A percentile compares a stretch with the other conserved stretches of the same genome.
Conservation (phyloP, 2,113 vertebrate species). For the Mixornis gularis region DNA sequence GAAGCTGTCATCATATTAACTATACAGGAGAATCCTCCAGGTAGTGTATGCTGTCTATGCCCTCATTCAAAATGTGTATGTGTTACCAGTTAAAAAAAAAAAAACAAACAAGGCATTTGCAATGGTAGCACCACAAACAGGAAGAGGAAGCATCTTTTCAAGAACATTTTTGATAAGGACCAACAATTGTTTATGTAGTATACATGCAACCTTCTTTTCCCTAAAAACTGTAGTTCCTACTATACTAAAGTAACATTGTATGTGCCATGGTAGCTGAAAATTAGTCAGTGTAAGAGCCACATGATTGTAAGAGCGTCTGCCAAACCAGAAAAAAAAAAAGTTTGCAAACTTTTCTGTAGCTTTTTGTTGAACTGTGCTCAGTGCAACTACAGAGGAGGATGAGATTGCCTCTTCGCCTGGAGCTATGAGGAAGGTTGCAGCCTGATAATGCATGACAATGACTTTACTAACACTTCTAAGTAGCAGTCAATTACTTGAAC, state of each 20-base stretch:
- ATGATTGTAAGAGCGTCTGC: neutral
- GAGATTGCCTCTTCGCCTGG: neutral
- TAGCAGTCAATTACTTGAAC: neutral
- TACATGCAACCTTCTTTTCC: neutral
- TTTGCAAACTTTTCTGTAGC: neutral
- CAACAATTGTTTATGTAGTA: neutral
- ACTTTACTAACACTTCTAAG: neutral
- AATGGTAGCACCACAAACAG: neutral
- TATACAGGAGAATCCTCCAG: neutral
- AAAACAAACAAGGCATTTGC: neutral
- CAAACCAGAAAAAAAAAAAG: neutral
- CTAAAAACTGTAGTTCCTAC: neutral
- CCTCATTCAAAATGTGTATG: neutral
- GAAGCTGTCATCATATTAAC: neutral
- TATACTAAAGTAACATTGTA: neutral
- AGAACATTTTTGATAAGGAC: fast-evolving
- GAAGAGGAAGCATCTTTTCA: neutral
- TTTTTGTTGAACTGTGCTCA: neutral
- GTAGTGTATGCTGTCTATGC: fast-evolving
- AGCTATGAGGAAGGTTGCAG: neutral
- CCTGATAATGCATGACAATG: neutral
- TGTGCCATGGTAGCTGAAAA: neutral
- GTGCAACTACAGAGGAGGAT: neutral
- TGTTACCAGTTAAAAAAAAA: neutral
- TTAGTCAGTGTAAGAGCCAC: neutral